These are phyloP conservation scores for Hycleus phaleratus DNA, from an alignment of 1,140 invertebrate genomes.

Conservation along the genomic window DNA sequence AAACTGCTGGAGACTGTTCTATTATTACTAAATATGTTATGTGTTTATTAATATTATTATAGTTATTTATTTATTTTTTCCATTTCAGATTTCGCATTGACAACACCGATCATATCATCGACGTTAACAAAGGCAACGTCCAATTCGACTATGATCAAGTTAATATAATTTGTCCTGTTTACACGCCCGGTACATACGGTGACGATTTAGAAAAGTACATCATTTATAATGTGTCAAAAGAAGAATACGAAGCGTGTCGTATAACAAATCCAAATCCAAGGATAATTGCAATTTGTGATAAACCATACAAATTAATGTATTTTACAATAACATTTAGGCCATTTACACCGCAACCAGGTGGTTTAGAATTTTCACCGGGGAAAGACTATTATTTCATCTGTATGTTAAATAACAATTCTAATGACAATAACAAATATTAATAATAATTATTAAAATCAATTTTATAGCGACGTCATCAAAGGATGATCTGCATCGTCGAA, in stretches of 20 bases:
- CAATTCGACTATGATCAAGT: slow-evolving; percentile 91
- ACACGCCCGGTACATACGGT: slow-evolving; percentile 75
- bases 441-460: slow-evolving; percentile 2
- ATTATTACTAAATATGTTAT: too few species aligned
- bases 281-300: slow-evolving; percentile 90
- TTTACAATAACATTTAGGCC: slow-evolving; percentile 93
- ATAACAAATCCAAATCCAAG: slow-evolving; percentile 87
- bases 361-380: slow-evolving; percentile 85
- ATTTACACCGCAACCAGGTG: slow-evolving; percentile 89
- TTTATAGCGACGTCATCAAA: slow-evolving; percentile 72
- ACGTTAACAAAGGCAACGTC: slow-evolving; percentile 88
- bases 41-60: too few species aligned
- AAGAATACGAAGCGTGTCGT: slow-evolving; percentile 89
- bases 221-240: slow-evolving; percentile 92
- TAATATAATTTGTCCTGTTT: slow-evolving; percentile 90
- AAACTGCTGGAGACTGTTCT: too few species aligned
- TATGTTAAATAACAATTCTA: slow-evolving; percentile 42
- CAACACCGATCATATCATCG: slow-evolving; percentile 93
- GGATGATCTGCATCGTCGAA: slow-evolving; percentile 78
- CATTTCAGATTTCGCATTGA: slow-evolving; percentile 88
- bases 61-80: too few species aligned
- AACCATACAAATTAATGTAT: slow-evolving; percentile 86
- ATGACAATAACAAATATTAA: background rate
- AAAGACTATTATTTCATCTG: slow-evolving; percentile 95
- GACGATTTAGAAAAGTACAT: slow-evolving; percentile 90